Conservation (phyloP, 2,797 vertebrate species). For the Epinephelus awoara region DNA sequence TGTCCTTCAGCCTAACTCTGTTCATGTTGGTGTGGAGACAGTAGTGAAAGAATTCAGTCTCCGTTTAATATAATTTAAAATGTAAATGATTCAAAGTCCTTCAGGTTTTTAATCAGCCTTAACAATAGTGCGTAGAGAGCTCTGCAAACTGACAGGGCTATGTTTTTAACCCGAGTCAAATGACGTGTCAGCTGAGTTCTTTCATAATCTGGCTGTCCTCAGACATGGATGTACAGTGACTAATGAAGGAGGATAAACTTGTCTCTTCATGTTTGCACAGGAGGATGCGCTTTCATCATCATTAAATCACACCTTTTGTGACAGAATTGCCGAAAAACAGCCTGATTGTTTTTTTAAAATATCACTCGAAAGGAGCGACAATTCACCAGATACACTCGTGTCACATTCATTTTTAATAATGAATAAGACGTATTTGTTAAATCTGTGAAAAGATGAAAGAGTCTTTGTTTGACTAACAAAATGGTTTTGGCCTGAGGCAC, state of each 20-base stretch:
- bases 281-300: slow-evolving; percentile 59
- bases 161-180: slow-evolving; percentile 66
- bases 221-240: slow-evolving; percentile 63
- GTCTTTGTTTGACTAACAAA: slow-evolving; percentile 77
- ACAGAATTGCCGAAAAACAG: slow-evolving; percentile 26
- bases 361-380: slow-evolving; percentile 26
- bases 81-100: slow-evolving; percentile 67
- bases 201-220: slow-evolving; percentile 60
- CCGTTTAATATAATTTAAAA: slow-evolving; percentile 74
- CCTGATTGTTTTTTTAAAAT: slow-evolving; percentile 16
- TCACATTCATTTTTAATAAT: slow-evolving; percentile 64
- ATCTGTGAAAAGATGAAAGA: slow-evolving; percentile 66
- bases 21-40: neutral
- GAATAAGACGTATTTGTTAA: slow-evolving; percentile 63
- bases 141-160: slow-evolving; percentile 48
- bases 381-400: slow-evolving; percentile 42
- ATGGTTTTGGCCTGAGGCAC: slow-evolving; percentile 71
- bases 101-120: slow-evolving; percentile 60
- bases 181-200: slow-evolving; percentile 47
- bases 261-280: slow-evolving; percentile 65
- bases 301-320: slow-evolving; percentile 65
- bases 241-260: slow-evolving; percentile 73
- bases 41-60: slow-evolving; percentile 52
- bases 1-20: slow-evolving; percentile 44
- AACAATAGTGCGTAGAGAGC: slow-evolving; percentile 48